Evolutionary conservation across 2,888 invertebrate species (phyloP).

Genomic region (Rotaria sp.): DNA sequence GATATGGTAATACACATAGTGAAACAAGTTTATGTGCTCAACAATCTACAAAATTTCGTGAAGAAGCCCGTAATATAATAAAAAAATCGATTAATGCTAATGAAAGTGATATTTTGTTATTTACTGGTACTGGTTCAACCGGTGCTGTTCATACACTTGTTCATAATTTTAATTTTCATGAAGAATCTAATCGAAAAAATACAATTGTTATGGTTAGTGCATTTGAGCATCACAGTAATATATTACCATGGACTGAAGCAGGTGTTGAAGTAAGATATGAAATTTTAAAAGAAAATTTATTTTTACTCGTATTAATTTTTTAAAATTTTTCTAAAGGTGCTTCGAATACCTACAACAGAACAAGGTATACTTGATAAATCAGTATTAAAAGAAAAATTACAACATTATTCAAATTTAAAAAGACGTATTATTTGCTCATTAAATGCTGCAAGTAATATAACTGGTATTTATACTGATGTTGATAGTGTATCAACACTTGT

Average conservation of each 20-base stretch:
- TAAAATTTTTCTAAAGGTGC: not conserved
- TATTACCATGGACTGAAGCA: constrained; percentile 39
- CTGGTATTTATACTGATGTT: constrained; percentile 76
- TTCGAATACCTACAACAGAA: constrained; percentile 6
- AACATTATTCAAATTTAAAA: constrained; percentile 24
- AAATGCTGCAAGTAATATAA: constrained; percentile 77
- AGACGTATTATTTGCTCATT: constrained; percentile 64
- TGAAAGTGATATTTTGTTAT: constrained; percentile 71
- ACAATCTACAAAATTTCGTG: constrained; percentile 79
- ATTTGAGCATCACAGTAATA: constrained; percentile 40
- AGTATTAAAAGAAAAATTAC: constrained; percentile 28
- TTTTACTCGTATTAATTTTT: not conserved
- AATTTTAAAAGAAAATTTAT: not conserved
- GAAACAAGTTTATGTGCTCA: constrained; percentile 75
- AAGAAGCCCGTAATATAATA: constrained; percentile 66
- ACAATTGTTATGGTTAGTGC: not conserved
- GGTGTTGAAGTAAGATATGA: constrained; percentile 24
- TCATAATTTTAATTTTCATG: constrained; percentile 64
- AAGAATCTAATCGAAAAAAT: constrained; percentile 28
- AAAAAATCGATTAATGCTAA: constrained; percentile 71
- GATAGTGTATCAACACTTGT: constrained; percentile 71
- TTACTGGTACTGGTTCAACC: constrained; percentile 68
- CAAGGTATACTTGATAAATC: constrained; percentile 30
- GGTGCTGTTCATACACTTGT: constrained; percentile 72
- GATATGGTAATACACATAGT: constrained; percentile 73